Conservation (phyloP, 2,797 vertebrate genomes). For the Poecilia wingei region DNA sequence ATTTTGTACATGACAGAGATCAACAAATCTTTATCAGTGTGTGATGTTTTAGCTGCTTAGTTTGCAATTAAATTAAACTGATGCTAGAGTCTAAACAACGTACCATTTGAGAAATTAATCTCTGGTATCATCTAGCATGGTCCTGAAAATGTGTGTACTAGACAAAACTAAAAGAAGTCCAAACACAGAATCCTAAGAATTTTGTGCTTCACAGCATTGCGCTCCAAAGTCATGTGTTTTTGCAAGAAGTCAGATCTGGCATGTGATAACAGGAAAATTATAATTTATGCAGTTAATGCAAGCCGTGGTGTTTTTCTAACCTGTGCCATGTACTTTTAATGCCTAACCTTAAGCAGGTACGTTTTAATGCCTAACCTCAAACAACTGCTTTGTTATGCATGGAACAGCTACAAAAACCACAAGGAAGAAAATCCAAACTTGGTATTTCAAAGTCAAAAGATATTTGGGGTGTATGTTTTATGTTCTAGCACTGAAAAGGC, state of each 20-base stretch:
- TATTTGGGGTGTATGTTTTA: not conserved
- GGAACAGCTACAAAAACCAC: not conserved
- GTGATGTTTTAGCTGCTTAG: not conserved
- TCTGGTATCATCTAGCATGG: not conserved
- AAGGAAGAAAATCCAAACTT: not conserved
- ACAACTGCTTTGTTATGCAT: not conserved
- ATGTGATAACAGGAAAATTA: slow-evolving; percentile 8
- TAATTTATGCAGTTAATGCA: slow-evolving; percentile 28
- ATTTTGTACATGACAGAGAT: not conserved
- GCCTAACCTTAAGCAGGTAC: not conserved
- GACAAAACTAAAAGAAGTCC: not conserved
- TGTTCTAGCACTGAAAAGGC: not conserved
- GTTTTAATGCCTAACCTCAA: slow-evolving; percentile 3
- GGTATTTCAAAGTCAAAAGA: not conserved
- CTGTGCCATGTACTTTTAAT: slow-evolving; percentile 6
- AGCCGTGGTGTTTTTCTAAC: slow-evolving; percentile 17
- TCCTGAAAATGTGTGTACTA: not conserved
- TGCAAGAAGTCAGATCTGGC: not conserved
- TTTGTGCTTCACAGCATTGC: not conserved
- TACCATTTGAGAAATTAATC: not conserved
- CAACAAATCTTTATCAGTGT: not conserved
- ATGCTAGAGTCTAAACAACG: not conserved
- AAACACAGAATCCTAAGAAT: not conserved
- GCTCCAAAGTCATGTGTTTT: not conserved
- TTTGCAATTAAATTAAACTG: not conserved